phyloP scores from a whole-genome alignment of 2,888 invertebrate genomes.

The Andrena flavipes region DNA sequence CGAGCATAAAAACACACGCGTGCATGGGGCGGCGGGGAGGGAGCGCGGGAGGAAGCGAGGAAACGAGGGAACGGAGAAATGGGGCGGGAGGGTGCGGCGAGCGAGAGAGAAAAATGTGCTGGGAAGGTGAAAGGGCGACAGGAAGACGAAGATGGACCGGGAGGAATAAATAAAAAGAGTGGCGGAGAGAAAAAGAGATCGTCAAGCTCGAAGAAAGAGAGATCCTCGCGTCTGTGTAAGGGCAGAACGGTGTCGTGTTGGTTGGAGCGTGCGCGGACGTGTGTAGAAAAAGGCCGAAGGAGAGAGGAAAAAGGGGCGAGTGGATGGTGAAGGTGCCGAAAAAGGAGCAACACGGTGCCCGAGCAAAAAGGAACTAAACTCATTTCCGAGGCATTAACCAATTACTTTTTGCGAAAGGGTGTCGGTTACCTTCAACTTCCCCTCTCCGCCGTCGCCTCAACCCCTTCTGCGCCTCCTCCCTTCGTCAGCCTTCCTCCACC shows the following conservation, averaged over 20 bases:
- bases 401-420: constrained; percentile 84
- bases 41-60: constrained; percentile 2
- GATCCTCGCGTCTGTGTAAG: constrained; percentile 36
- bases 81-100: constrained; percentile 30
- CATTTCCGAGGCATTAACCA: constrained; percentile 85
- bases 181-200: constrained; percentile 25
- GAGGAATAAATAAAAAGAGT: constrained; percentile 20
- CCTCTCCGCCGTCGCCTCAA: constrained; percentile 50
- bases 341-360: constrained; percentile 72
- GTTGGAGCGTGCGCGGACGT: background rate
- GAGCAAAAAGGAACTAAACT: constrained; percentile 83
- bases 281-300: constrained; percentile 58
- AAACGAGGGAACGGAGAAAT: constrained; percentile 31
- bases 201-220: constrained; percentile 12
- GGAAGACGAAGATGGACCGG: constrained; percentile 47
- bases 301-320: constrained; percentile 62
- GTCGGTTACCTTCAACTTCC: constrained; percentile 81
- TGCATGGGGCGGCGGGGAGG: constrained; percentile 64
- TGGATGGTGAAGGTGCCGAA: constrained; percentile 69
- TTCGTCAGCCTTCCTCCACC: constrained; percentile 50
- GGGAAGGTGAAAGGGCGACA: constrained; percentile 61
- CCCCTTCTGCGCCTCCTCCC: constrained; percentile 48
- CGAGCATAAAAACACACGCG: constrained; percentile 80
- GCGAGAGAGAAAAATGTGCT: constrained; percentile 40
- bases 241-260: background rate